These are phyloP conservation scores for Xanthorhoe designata DNA, from an alignment of 2,888 invertebrate species.

Conservation along the genomic window DNA sequence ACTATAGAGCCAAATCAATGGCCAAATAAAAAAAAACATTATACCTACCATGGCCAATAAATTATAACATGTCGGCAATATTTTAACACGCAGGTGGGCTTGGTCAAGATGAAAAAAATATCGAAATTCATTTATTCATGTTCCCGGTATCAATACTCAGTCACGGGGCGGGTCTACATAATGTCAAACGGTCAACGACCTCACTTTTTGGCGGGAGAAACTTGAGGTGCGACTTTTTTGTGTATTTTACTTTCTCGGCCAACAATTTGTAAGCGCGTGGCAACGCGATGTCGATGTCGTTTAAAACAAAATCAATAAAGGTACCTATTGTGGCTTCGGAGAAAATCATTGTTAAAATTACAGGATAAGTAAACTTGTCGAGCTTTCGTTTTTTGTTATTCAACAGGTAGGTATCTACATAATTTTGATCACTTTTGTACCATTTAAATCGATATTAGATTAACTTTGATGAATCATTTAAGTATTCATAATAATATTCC, in stretches of 20 bases:
- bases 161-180: slow-evolving; percentile 61
- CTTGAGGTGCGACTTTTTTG: slow-evolving; percentile 76
- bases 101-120: slow-evolving; percentile 36
- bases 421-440: background rate
- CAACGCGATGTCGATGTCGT: slow-evolving; percentile 39
- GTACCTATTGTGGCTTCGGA: slow-evolving; percentile 42
- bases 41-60: slow-evolving; percentile 34
- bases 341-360: slow-evolving; percentile 24
- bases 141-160: slow-evolving; percentile 50
- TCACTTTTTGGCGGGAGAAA: slow-evolving; percentile 83
- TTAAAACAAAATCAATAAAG: slow-evolving; percentile 48
- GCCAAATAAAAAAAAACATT: slow-evolving; percentile 21
- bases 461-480: slow-evolving; percentile 1
- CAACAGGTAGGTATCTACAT: background rate
- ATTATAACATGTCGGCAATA: slow-evolving; percentile 37
- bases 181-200: slow-evolving; percentile 82
- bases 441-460: slow-evolving; percentile 6
- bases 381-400: too few species aligned
- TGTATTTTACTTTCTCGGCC: slow-evolving; percentile 82
- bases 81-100: slow-evolving; percentile 45
- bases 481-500: background rate
- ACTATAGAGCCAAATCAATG: background rate
- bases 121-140: slow-evolving; percentile 37
- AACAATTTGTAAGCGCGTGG: slow-evolving; percentile 41
- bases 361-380: too few species aligned